Evolutionary conservation across 2,888 invertebrate genomes (phyloP).

Genomic region (Bibio marci): DNA sequence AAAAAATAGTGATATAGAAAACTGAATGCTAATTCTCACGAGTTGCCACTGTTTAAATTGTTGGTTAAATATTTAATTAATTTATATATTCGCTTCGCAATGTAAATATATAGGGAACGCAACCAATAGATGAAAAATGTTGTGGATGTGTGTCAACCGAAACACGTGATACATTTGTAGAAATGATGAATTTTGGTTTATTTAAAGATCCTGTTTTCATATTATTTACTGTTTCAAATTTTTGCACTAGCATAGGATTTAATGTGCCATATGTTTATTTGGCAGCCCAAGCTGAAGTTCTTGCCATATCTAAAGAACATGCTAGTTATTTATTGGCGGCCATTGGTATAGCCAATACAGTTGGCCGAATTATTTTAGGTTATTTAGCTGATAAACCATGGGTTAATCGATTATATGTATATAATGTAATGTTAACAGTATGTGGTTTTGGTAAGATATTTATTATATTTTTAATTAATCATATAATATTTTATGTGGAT

Average conservation of each 20-base stretch:
- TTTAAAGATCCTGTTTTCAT: constrained; percentile 75
- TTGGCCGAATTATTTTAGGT: constrained; percentile 78
- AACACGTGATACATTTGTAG: constrained; percentile 49
- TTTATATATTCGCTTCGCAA: not conserved
- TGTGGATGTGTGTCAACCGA: constrained; percentile 46
- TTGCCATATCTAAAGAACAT: constrained; percentile 36
- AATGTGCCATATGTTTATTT: constrained; percentile 85
- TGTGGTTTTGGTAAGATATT: constrained; percentile 68
- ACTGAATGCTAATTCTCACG: too few species aligned
- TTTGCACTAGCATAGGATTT: constrained; percentile 74
- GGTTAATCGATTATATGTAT: constrained; percentile 79
- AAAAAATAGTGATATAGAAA: too few species aligned
- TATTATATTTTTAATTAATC: constrained; percentile 12
- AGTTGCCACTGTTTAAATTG: too few species aligned
- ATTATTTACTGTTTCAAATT: constrained; percentile 82
- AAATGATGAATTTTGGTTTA: constrained; percentile 76
- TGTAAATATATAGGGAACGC: too few species aligned
- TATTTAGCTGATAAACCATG: constrained; percentile 77
- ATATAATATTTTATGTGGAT: not conserved
- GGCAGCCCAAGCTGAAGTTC: constrained; percentile 48
- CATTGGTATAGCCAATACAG: constrained; percentile 73
- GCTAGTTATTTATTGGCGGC: constrained; percentile 59
- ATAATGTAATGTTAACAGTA: constrained; percentile 71
- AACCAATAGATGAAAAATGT: constrained; percentile 15
- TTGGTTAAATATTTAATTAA: too few species aligned